A percentile compares a stretch with the other conserved stretches of the same genome.
phyloP scores from a whole-genome alignment of 1,140 invertebrate genomes.

The Callitettix versicolor region DNA sequence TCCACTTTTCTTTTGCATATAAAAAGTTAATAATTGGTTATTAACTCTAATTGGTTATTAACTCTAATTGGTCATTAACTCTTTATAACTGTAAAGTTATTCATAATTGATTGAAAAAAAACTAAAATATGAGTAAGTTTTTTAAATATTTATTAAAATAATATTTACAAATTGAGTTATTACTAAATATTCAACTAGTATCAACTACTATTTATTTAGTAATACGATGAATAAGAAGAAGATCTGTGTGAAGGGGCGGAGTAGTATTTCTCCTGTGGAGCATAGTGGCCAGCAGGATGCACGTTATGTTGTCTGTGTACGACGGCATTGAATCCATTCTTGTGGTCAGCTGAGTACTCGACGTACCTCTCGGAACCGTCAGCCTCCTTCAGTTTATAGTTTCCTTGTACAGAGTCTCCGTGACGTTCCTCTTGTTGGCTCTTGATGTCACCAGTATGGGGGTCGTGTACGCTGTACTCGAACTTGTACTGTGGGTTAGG shows the following conservation, averaged over 20 bases:
- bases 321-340: conserved; percentile 14
- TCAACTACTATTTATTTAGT: not conserved
- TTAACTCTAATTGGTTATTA: too few species aligned
- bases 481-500: conserved; percentile 37
- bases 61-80: not conserved
- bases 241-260: not conserved
- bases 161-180: conserved; percentile 15
- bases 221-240: not conserved
- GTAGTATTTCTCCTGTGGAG: not conserved
- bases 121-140: conserved; percentile 28
- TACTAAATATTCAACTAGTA: conserved; percentile 24
- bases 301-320: conserved; percentile 3
- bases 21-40: too few species aligned
- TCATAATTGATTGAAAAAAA: not conserved
- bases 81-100: not conserved
- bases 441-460: conserved; percentile 43
- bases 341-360: conserved; percentile 23
- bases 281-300: not conserved
- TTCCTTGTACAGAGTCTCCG: conserved; percentile 39
- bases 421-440: conserved; percentile 40
- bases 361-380: conserved; percentile 27
- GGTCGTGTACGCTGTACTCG: conserved; percentile 41
- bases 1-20: too few species aligned
- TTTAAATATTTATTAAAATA: conserved; percentile 25
- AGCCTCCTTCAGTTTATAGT: conserved; percentile 17